phyloP scores from a whole-genome alignment of 1,140 invertebrate species.

The Camponotus pennsylvanicus region DNA sequence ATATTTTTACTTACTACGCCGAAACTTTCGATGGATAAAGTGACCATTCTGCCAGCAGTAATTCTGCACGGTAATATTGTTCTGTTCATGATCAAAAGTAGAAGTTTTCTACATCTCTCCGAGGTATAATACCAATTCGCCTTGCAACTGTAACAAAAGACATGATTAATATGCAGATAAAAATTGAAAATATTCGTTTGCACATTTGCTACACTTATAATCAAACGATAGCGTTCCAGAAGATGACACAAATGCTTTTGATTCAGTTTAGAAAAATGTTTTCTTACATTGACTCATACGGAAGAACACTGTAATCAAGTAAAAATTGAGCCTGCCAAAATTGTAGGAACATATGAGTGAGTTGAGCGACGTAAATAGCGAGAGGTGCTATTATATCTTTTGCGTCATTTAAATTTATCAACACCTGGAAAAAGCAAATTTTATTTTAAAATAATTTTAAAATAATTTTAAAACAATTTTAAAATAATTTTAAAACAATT shows the following conservation, averaged over 20 bases:
- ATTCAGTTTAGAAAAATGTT: neutral
- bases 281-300: slow-evolving; percentile 50
- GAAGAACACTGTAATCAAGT: slow-evolving; percentile 39
- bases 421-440: slow-evolving; percentile 15
- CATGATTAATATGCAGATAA: neutral
- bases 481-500: too few relatives aligned
- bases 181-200: neutral
- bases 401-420: slow-evolving; percentile 44
- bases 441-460: too few relatives aligned
- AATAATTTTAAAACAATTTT: too few relatives aligned
- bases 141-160: slow-evolving; percentile 20
- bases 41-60: slow-evolving; percentile 39
- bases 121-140: slow-evolving; percentile 48
- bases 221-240: neutral
- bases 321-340: slow-evolving; percentile 53
- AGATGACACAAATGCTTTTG: neutral
- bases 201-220: neutral
- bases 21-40: slow-evolving; percentile 38
- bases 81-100: slow-evolving; percentile 41
- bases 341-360: slow-evolving; percentile 41
- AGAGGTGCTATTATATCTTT: slow-evolving; percentile 49
- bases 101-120: slow-evolving; percentile 30
- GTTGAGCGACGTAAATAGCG: slow-evolving; percentile 48
- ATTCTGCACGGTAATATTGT: slow-evolving; percentile 31
- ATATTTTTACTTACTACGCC: slow-evolving; percentile 6